phyloP scores from a whole-genome alignment of 2,797 vertebrate species.

The Clarias pachynema region DNA sequence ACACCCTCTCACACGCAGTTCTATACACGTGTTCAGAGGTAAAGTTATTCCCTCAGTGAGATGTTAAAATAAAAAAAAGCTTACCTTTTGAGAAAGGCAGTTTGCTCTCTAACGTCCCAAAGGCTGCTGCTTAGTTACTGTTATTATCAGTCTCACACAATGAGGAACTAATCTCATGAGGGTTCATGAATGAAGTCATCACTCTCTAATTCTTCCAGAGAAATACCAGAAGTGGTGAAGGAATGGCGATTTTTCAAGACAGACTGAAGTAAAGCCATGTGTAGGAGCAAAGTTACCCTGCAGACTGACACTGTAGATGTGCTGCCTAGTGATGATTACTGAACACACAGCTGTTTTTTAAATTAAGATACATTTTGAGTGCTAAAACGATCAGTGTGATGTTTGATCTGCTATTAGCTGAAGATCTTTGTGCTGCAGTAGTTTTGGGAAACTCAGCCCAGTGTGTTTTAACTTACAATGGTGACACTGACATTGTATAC shows the following conservation, averaged over 20 bases:
- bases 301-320: neutral
- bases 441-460: neutral
- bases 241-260: neutral
- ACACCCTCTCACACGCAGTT: neutral
- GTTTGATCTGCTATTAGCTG: neutral
- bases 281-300: neutral
- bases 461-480: neutral
- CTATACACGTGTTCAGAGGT: neutral
- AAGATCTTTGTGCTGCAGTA: neutral
- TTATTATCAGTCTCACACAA: neutral
- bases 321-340: neutral
- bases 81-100: neutral
- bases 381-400: neutral
- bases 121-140: neutral
- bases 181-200: neutral
- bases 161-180: neutral
- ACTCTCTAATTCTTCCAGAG: neutral
- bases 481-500: neutral
- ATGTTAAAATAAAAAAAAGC: neutral
- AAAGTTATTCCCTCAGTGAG: neutral
- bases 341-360: neutral
- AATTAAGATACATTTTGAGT: neutral
- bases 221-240: conserved; percentile 4
- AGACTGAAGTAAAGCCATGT: neutral
- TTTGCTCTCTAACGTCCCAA: neutral